phyloP scores from a whole-genome alignment of 2,113 vertebrate species.

The Calidris pygmaea region DNA sequence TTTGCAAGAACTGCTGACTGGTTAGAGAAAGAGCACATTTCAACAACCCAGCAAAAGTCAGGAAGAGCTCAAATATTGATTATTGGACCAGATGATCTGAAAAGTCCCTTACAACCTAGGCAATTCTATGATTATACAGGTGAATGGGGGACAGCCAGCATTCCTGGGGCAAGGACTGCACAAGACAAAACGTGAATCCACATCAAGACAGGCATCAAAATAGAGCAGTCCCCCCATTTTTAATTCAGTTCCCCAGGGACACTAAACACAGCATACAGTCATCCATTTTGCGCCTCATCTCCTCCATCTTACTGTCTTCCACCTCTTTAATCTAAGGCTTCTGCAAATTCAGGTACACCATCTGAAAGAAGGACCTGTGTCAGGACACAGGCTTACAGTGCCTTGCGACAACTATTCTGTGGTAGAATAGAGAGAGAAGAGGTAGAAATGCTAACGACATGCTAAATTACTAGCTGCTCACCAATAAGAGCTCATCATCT shows the following conservation, averaged over 20 bases:
- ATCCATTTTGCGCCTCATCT: neutral
- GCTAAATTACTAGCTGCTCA: neutral
- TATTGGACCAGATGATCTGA: too few relatives aligned
- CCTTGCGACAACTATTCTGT: fast-evolving
- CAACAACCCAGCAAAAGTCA: neutral
- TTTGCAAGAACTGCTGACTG: conserved; percentile 2
- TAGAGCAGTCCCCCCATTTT: neutral
- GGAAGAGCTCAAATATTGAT: neutral
- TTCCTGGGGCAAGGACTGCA: neutral
- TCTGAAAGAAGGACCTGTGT: neutral
- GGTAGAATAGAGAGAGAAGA: too few relatives aligned
- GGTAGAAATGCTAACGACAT: neutral
- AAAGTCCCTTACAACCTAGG: too few relatives aligned
- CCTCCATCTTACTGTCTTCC: neutral
- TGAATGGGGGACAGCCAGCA: neutral
- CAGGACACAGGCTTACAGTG: fast-evolving
- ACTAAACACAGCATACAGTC: neutral
- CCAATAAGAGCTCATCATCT: neutral
- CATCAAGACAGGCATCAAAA: neutral
- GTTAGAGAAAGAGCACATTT: neutral
- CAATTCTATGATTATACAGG: neutral
- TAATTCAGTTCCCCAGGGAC: neutral
- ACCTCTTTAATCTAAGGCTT: neutral
- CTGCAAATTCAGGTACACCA: neutral
- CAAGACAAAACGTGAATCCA: neutral